Evolutionary conservation across 2,888 invertebrate species (phyloP).

Genomic region (Artemia sp.): DNA sequence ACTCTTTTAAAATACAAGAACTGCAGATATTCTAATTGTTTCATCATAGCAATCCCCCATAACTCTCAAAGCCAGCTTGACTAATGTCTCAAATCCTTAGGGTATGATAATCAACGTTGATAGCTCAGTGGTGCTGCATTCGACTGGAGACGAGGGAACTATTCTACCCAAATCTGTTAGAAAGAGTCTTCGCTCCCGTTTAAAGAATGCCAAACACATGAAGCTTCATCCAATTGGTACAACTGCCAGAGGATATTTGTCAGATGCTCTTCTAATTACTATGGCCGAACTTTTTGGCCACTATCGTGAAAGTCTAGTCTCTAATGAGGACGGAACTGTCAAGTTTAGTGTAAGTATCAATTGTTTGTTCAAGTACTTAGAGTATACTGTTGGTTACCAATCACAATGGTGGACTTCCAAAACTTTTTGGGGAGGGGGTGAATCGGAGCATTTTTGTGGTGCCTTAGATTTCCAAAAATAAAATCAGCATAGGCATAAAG

Average conservation of each 20-base stretch:
- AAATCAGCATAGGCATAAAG: no score
- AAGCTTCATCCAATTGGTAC: neutral
- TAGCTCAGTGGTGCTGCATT: neutral
- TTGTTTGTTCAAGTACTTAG: neutral
- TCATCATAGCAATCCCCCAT: no score
- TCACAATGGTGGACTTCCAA: no score
- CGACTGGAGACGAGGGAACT: neutral
- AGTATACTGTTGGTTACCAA: no score
- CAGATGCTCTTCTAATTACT: neutral
- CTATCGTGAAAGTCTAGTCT: neutral
- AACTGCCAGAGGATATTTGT: neutral
- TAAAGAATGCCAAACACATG: neutral
- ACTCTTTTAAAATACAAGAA: no score
- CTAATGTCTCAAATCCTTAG: neutral
- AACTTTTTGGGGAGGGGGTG: no score
- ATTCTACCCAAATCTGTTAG: conserved; percentile 7
- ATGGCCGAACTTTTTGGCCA: neutral
- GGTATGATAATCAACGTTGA: conserved; percentile 9
- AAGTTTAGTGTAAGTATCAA: neutral
- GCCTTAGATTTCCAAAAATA: no score
- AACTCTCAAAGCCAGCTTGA: neutral
- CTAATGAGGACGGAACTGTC: neutral
- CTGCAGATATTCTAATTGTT: no score
- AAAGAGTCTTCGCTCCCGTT: neutral
- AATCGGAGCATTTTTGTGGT: no score